Evolutionary conservation across 2,888 invertebrate species (phyloP).

Genomic region (Lymantria dispar): DNA sequence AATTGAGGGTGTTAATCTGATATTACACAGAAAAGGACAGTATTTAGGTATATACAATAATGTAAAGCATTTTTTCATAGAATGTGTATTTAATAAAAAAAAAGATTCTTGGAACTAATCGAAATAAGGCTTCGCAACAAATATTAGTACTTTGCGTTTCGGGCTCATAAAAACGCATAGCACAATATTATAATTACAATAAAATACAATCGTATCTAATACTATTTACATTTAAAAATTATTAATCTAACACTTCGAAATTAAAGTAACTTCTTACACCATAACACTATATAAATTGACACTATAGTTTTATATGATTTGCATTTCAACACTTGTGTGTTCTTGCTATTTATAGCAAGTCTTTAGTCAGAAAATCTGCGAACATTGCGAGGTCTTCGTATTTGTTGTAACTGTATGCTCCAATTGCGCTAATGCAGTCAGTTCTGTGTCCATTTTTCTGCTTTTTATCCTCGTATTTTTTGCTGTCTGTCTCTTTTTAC

Average conservation of each 20-base stretch:
- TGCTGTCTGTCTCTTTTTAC: constrained; percentile 58
- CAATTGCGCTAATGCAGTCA: constrained; percentile 69
- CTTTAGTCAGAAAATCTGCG: constrained; percentile 81
- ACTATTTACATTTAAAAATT: constrained; percentile 30
- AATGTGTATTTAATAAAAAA: constrained; percentile 14
- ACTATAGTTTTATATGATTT: constrained; percentile 57
- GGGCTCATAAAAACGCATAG: constrained; percentile 77
- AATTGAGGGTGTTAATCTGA: too few relatives aligned
- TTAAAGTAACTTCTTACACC: constrained; percentile 63
- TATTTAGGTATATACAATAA: neutral
- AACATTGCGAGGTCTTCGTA: constrained; percentile 79
- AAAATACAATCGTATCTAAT: constrained; percentile 32
- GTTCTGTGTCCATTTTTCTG: constrained; percentile 70
- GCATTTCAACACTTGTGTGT: constrained; percentile 59
- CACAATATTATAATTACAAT: constrained; percentile 41
- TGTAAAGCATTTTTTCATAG: neutral
- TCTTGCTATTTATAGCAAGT: constrained; percentile 76
- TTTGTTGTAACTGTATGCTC: constrained; percentile 71
- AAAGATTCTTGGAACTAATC: constrained; percentile 39
- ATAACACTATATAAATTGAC: constrained; percentile 51
- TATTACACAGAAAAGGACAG: too few relatives aligned
- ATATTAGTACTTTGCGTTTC: constrained; percentile 66
- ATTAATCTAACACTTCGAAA: constrained; percentile 31
- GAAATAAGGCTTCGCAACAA: constrained; percentile 35
- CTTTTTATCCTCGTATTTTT: constrained; percentile 62